A percentile compares a stretch with the other conserved stretches of the same genome.
Evolutionary conservation across 2,888 invertebrate species (phyloP).

Genomic region (Perithous albicinctus): DNA sequence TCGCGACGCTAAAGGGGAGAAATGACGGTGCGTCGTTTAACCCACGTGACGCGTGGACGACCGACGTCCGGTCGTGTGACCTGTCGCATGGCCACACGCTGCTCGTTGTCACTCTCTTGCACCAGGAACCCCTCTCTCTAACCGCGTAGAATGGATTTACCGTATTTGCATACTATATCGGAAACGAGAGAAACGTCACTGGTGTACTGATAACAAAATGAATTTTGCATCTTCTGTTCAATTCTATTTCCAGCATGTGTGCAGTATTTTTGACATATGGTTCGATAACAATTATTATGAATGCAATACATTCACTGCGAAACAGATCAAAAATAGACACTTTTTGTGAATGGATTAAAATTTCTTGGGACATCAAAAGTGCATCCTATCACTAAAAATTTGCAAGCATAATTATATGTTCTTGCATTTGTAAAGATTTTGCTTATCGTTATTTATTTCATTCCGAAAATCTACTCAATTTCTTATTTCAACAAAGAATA

Average conservation of each 20-base stretch:
- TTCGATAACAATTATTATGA: background rate
- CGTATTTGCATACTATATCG: conserved; percentile 24
- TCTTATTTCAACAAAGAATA: background rate
- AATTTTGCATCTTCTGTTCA: conserved; percentile 28
- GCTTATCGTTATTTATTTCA: background rate
- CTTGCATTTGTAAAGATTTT: background rate
- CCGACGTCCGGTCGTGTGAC: conserved; percentile 18
- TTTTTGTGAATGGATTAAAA: background rate
- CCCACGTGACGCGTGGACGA: conserved; percentile 17
- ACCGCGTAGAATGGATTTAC: conserved; percentile 10
- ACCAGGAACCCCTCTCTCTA: background rate
- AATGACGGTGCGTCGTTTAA: conserved; percentile 34
- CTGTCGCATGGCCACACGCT: background rate
- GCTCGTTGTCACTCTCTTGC: conserved; percentile 17
- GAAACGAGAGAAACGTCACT: conserved; percentile 11
- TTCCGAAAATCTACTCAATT: background rate
- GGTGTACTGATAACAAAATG: conserved; percentile 34
- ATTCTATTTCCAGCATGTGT: background rate
- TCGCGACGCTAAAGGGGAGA: background rate
- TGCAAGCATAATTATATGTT: background rate
- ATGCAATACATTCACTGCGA: background rate
- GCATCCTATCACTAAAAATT: background rate
- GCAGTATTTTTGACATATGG: background rate
- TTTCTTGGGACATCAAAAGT: background rate
- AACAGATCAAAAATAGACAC: background rate